phyloP scores from a whole-genome alignment of 2,888 invertebrate species.

The Scaptomyza tumidula region DNA sequence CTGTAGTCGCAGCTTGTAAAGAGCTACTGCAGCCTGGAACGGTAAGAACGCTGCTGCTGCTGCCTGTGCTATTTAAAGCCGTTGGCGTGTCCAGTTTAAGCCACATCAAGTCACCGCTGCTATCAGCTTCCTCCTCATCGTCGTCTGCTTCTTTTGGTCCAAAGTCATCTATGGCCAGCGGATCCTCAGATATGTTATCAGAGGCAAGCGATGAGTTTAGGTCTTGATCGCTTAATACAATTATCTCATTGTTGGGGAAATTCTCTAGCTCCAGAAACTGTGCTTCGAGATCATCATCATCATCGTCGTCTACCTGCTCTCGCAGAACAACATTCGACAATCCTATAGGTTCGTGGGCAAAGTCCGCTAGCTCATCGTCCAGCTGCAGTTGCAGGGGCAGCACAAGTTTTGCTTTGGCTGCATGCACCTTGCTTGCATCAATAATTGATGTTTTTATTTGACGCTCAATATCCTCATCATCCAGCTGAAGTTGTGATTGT shows the following conservation, averaged over 20 bases:
- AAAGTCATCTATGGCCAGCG: constrained; percentile 83
- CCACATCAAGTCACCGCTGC: constrained; percentile 71
- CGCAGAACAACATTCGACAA: not conserved
- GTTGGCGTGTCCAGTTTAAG: constrained; percentile 58
- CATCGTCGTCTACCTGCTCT: constrained; percentile 23
- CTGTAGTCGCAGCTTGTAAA: constrained; percentile 4
- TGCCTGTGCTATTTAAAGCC: not conserved
- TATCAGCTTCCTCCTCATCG: constrained; percentile 62
- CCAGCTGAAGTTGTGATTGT: constrained; percentile 9
- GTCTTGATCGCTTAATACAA: constrained; percentile 77
- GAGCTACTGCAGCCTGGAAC: constrained; percentile 16
- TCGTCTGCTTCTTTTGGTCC: constrained; percentile 41
- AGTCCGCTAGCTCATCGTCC: constrained; percentile 73
- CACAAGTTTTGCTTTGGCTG: constrained; percentile 51
- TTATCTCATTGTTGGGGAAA: constrained; percentile 77
- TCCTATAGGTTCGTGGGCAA: constrained; percentile 49
- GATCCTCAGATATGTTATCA: constrained; percentile 83
- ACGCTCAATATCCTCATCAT: constrained; percentile 74
- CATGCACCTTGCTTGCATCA: constrained; percentile 71
- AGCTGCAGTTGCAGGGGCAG: constrained; percentile 43
- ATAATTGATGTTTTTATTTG: constrained; percentile 81
- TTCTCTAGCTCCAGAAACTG: constrained; percentile 72
- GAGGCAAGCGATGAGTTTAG: constrained; percentile 77
- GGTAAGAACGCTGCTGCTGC: not conserved
- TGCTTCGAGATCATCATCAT: constrained; percentile 63